Percentiles rank a stretch among this genome's conserved stretches.
These are phyloP conservation scores for Autographa gamma DNA, from an alignment of 2,888 invertebrate species.

Conservation along the genomic window DNA sequence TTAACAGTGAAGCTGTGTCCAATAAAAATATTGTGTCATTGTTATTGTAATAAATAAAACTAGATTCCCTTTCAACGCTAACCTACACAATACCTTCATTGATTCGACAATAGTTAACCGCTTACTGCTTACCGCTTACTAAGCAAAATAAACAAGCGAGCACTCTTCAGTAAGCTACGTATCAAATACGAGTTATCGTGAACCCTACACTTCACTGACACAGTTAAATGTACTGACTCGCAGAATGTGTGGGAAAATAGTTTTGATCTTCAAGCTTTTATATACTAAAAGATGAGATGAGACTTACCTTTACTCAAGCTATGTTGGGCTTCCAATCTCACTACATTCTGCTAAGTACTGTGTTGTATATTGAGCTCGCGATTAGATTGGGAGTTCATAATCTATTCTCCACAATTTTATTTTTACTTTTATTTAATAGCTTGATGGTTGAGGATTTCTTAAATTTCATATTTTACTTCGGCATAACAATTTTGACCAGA, in stretches of 20 bases:
- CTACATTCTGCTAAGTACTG: no score
- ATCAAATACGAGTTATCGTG: conserved; percentile 22
- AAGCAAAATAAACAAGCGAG: not conserved
- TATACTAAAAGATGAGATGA: not conserved
- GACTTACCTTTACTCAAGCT: no score
- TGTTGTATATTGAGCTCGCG: no score
- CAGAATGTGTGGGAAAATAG: conserved; percentile 42
- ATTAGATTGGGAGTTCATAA: no score
- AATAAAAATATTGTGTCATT: not conserved
- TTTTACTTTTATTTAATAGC: no score
- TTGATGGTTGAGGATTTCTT: no score
- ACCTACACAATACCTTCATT: not conserved
- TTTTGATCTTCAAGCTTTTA: not conserved
- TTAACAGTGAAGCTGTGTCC: no score
- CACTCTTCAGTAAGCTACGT: conserved; percentile 26
- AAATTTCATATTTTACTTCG: no score
- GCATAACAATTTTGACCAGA: no score
- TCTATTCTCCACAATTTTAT: no score
- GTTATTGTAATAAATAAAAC: not conserved
- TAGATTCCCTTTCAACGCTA: not conserved
- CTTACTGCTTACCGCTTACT: no score
- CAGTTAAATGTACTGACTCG: conserved; percentile 24
- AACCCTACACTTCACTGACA: conserved; percentile 31
- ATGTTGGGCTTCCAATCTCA: no score
- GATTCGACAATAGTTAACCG: conserved; percentile 6